Evolutionary conservation across 2,888 invertebrate genomes (phyloP).

Genomic region (Chaitophorus viminalis): DNA sequence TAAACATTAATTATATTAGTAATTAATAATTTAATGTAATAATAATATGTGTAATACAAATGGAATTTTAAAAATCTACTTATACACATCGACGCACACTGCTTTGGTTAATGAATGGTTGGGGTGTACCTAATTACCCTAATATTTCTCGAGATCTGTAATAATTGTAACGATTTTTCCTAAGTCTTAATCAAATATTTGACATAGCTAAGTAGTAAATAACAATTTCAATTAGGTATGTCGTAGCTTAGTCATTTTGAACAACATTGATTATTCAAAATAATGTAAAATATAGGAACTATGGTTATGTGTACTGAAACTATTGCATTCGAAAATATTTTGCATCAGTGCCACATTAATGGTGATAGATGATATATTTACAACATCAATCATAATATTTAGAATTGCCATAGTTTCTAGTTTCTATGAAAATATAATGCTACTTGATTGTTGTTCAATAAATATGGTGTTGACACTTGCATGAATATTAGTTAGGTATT

Average conservation of each 20-base stretch:
- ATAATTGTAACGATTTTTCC: too few species aligned
- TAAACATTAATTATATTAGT: too few species aligned
- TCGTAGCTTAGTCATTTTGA: background rate
- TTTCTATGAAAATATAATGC: conserved; percentile 2
- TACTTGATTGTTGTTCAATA: background rate
- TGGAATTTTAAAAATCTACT: too few species aligned
- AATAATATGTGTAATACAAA: too few species aligned
- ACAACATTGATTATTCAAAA: background rate
- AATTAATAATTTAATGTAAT: too few species aligned
- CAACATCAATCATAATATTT: conserved; percentile 46
- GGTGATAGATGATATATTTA: conserved; percentile 31
- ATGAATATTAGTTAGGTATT: background rate
- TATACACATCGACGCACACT: too few species aligned
- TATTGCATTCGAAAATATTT: conserved; percentile 8
- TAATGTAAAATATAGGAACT: background rate
- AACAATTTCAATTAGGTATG: too few species aligned
- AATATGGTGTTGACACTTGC: background rate
- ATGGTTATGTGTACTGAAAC: background rate
- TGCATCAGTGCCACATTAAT: conserved; percentile 25
- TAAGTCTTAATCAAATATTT: too few species aligned
- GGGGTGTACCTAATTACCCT: too few species aligned
- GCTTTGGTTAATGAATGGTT: too few species aligned
- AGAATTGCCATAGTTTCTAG: background rate
- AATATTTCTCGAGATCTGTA: too few species aligned
- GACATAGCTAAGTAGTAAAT: too few species aligned